phyloP scores from a whole-genome alignment of 2,797 vertebrate species.

The Betta splendens region DNA sequence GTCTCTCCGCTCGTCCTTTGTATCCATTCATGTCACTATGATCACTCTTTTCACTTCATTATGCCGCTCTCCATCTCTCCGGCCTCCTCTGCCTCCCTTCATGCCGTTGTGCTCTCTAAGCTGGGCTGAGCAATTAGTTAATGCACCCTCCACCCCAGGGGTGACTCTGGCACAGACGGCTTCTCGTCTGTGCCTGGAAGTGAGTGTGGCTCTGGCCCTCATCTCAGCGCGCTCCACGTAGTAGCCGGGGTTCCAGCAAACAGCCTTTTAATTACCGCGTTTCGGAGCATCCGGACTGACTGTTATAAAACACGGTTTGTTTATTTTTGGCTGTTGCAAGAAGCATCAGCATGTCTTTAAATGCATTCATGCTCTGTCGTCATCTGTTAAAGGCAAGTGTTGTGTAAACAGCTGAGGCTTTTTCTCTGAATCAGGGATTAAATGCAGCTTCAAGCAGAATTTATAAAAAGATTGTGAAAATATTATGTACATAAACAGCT shows the following conservation, averaged over 20 bases:
- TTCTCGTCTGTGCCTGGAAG: slow-evolving; percentile 31
- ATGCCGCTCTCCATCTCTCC: slow-evolving; percentile 25
- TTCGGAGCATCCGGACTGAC: slow-evolving; percentile 16
- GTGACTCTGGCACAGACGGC: slow-evolving; percentile 62
- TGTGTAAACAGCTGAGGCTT: slow-evolving; percentile 22
- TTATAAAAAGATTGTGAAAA: slow-evolving; percentile 9
- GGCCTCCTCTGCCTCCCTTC: slow-evolving; percentile 30
- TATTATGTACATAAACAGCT: not conserved
- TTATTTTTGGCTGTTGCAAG: slow-evolving; percentile 9
- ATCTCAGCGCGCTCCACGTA: slow-evolving; percentile 39
- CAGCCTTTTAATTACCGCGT: slow-evolving; percentile 65
- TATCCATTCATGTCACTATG: slow-evolving; percentile 32
- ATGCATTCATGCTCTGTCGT: slow-evolving; percentile 1
- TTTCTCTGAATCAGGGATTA: slow-evolving; percentile 33
- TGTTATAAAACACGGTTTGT: not conserved
- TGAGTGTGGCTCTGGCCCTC: slow-evolving; percentile 53
- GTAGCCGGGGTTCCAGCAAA: slow-evolving; percentile 48
- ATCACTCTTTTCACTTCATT: slow-evolving; percentile 52
- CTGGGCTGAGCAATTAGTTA: slow-evolving; percentile 75
- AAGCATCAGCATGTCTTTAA: not conserved
- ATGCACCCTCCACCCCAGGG: slow-evolving; percentile 71
- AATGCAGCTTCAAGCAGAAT: slow-evolving; percentile 14
- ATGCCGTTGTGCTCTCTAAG: slow-evolving; percentile 61
- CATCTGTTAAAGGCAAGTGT: slow-evolving; percentile 3
- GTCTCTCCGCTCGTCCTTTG: slow-evolving; percentile 25